Percentiles rank a stretch among this genome's conserved stretches.
phyloP scores from a whole-genome alignment of 2,888 invertebrate genomes.

The Drosophila sordidapex region DNA sequence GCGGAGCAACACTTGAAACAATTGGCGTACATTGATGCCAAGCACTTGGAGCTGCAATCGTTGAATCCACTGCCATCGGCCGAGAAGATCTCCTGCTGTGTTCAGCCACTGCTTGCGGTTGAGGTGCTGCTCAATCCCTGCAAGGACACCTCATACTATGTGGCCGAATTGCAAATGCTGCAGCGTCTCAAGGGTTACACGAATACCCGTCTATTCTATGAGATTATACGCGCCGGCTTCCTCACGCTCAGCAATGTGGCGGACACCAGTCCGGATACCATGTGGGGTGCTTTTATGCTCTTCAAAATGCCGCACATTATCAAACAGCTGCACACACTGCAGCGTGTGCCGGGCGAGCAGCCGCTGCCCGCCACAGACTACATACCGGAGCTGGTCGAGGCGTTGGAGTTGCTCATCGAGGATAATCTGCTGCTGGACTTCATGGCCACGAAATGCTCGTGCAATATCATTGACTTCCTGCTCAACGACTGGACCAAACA shows the following conservation, averaged over 20 bases:
- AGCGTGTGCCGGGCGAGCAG: slow-evolving; percentile 77
- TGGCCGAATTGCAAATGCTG: slow-evolving; percentile 93
- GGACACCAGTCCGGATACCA: slow-evolving; percentile 93
- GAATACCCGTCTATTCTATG: slow-evolving; percentile 93
- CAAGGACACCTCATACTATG: slow-evolving; percentile 91
- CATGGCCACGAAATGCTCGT: slow-evolving; percentile 94
- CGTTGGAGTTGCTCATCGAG: slow-evolving; percentile 93
- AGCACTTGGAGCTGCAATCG: slow-evolving; percentile 80
- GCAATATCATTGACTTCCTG: slow-evolving; percentile 93
- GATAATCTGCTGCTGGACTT: slow-evolving; percentile 94
- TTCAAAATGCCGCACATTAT: slow-evolving; percentile 94
- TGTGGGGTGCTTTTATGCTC: slow-evolving; percentile 97
- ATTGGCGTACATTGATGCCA: slow-evolving; percentile 82
- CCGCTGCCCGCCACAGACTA: slow-evolving; percentile 86
- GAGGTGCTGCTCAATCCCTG: slow-evolving; percentile 94
- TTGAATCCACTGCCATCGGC: slow-evolving; percentile 86
- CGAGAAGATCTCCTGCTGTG: slow-evolving; percentile 89
- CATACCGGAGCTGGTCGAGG: slow-evolving; percentile 91
- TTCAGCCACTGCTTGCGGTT: slow-evolving; percentile 93
- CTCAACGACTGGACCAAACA: slow-evolving; percentile 93
- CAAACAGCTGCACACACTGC: slow-evolving; percentile 88
- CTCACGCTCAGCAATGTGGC: slow-evolving; percentile 95
- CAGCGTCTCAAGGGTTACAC: slow-evolving; percentile 93
- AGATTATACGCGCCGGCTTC: slow-evolving; percentile 94
- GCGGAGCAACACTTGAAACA: slow-evolving; percentile 81